Conservation (phyloP, 1,140 invertebrate genomes). For the Nomia melanderi region DNA sequence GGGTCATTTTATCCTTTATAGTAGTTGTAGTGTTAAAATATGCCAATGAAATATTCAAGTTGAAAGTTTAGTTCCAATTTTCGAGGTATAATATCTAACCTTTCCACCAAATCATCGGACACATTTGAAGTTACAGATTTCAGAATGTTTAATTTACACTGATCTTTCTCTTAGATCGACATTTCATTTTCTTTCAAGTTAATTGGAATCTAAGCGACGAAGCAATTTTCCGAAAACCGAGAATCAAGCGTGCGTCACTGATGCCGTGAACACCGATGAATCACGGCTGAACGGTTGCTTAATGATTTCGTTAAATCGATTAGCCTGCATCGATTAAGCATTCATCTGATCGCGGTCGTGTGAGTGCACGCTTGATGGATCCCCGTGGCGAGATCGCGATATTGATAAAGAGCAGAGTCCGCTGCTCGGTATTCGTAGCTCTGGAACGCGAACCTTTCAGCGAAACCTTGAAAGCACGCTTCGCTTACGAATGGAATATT, state of each 20-base stretch:
- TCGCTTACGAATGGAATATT: background rate
- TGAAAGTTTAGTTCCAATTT: too few species aligned
- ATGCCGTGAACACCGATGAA: background rate
- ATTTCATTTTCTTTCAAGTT: too few species aligned
- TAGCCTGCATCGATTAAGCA: conserved; percentile 41
- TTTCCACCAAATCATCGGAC: too few species aligned
- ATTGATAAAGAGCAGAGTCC: conserved; percentile 21
- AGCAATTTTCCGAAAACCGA: background rate
- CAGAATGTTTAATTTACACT: too few species aligned
- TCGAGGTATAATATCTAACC: too few species aligned
- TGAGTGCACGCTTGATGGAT: conserved; percentile 19
- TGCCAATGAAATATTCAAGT: too few species aligned
- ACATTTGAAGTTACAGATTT: too few species aligned
- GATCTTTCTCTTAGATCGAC: too few species aligned
- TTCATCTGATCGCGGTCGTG: conserved; percentile 14
- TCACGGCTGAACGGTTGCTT: conserved; percentile 56
- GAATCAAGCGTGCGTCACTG: background rate
- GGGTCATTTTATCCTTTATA: too few species aligned
- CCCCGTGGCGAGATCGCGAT: conserved; percentile 20
- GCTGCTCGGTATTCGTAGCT: conserved; percentile 1
- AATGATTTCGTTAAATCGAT: conserved; percentile 62
- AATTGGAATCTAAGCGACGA: too few species aligned
- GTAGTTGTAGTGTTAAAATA: too few species aligned
- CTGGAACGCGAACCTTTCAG: conserved; percentile 20
- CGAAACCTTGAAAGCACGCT: background rate